phyloP scores from a whole-genome alignment of 2,797 vertebrate species.

The Hoplostethus mediterraneus region DNA sequence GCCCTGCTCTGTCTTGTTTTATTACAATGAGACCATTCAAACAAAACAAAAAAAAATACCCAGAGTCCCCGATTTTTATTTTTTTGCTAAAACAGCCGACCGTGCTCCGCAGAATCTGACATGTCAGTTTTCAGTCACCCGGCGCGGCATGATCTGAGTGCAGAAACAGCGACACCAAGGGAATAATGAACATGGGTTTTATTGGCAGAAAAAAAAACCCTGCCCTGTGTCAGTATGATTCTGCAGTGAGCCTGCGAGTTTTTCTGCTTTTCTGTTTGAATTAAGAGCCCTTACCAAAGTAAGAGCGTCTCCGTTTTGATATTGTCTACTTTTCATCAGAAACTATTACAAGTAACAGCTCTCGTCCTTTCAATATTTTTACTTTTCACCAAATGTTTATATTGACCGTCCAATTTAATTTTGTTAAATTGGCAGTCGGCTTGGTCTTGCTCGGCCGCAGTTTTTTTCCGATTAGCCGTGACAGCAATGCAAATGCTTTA shows the following conservation, averaged over 20 bases:
- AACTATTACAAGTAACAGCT: constrained; percentile 24
- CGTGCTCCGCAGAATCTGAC: background rate
- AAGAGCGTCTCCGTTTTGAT: constrained; percentile 20
- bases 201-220: constrained; percentile 63
- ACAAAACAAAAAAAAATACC: too few relatives aligned
- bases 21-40: too few relatives aligned
- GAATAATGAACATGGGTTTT: constrained; percentile 44
- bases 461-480: constrained; percentile 40
- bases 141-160: constrained; percentile 24
- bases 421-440: constrained; percentile 36
- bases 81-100: background rate
- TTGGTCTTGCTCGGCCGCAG: constrained; percentile 8
- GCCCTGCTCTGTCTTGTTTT: too few relatives aligned
- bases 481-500: constrained; percentile 34
- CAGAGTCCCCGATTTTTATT: constrained; percentile 2
- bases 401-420: constrained; percentile 16
- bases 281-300: background rate
- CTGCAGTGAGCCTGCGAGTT: constrained; percentile 43
- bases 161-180: constrained; percentile 34
- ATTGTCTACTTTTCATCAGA: constrained; percentile 28
- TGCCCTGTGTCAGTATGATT: constrained; percentile 41
- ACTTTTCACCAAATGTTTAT: background rate
- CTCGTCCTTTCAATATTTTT: constrained; percentile 2
- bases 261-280: constrained; percentile 15
- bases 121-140: constrained; percentile 14